Evolutionary conservation across 2,888 invertebrate species (phyloP).

Genomic region (Apodemia zela): DNA sequence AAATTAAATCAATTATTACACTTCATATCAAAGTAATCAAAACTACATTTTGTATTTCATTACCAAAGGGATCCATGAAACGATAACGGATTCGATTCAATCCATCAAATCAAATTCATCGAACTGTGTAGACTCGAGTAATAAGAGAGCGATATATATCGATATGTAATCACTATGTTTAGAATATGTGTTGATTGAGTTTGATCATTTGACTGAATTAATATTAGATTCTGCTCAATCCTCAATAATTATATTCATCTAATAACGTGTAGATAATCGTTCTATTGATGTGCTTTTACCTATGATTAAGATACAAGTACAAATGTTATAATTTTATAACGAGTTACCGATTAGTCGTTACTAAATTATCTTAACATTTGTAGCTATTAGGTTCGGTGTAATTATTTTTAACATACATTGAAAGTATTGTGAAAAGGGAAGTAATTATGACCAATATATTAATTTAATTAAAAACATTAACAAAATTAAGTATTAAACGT

Average conservation of each 20-base stretch:
- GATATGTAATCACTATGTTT: background rate
- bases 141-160: background rate
- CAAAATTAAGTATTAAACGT: too few relatives aligned
- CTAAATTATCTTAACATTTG: background rate
- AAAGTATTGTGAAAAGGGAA: too few relatives aligned
- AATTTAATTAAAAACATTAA: too few relatives aligned
- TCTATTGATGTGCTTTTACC: background rate
- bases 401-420: too few relatives aligned
- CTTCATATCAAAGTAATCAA: background rate
- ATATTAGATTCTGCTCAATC: background rate
- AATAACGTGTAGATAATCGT: background rate
- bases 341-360: background rate
- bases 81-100: background rate
- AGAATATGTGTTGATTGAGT: slow-evolving; percentile 1
- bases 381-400: background rate
- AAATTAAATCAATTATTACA: too few relatives aligned
- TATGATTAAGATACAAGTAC: background rate
- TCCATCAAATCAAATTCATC: slow-evolving; percentile 1
- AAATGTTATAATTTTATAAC: background rate
- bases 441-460: too few relatives aligned
- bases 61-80: background rate
- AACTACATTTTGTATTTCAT: background rate
- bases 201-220: slow-evolving; percentile 14
- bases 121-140: background rate
- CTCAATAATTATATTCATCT: background rate